phyloP scores from a whole-genome alignment of 2,888 invertebrate species.

The Hylaea fasciaria region DNA sequence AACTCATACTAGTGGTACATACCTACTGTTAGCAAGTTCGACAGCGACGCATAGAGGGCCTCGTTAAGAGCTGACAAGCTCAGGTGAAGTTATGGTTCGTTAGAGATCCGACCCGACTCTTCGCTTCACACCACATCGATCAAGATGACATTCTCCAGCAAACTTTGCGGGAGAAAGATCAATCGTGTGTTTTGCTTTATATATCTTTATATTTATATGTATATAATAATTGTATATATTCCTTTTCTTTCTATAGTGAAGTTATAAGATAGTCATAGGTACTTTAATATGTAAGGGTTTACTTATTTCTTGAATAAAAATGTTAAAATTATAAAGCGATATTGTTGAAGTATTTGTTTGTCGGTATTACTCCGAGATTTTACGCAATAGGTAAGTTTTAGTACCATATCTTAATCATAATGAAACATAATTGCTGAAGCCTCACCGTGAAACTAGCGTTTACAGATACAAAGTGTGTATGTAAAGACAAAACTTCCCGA shows the following conservation, averaged over 20 bases:
- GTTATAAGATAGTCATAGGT: background rate
- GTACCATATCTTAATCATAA: no score
- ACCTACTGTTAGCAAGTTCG: constrained; percentile 40
- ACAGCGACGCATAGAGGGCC: constrained; percentile 42
- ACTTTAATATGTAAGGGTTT: background rate
- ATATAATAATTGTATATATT: no score
- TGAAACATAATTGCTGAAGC: no score
- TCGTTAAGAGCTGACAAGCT: constrained; percentile 64
- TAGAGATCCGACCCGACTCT: constrained; percentile 61
- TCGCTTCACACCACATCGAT: constrained; percentile 48
- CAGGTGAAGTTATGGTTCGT: constrained; percentile 65
- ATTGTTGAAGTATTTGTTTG: no score
- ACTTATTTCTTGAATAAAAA: no score
- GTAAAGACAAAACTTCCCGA: background rate
- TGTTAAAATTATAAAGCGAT: no score
- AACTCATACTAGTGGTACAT: constrained; percentile 1
- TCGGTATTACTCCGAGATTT: no score
- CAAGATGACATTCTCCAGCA: constrained; percentile 25
- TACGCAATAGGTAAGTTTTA: no score
- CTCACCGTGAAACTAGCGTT: no score
- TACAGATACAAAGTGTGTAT: no score
- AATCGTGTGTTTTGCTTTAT: constrained; percentile 1
- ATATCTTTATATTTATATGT: no score
- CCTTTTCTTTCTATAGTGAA: background rate
- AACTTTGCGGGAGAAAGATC: constrained; percentile 8